Evolutionary conservation across 1,140 invertebrate species (phyloP), one percentile per base, ranked within the genome.

Genomic region (Agraylea sexmaculata): DNA sequence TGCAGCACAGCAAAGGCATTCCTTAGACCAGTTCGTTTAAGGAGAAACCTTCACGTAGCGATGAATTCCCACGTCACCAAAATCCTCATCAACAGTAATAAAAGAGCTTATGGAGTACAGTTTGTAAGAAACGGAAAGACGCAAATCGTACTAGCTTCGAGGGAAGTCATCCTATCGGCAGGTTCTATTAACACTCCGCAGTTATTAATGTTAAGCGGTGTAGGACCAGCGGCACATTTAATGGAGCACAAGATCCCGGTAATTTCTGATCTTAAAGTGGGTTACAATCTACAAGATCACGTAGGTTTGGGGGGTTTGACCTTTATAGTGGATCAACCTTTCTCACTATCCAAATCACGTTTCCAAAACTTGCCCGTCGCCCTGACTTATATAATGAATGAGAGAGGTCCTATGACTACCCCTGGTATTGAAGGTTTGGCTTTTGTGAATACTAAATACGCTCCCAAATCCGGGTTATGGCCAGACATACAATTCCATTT

Each of bases 1-100:
- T 94, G 90, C 60, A 89, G 83, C 33, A 89, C 89, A 1, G 77
- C 87, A 1, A 87, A 87, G 57, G 89, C 85, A 0, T 94, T 92
- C 54, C 63, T 94, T 1, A 64, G 83, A 36, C 87, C 89, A 0
- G 75, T 87, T 0, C 67, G 82, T 10, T 71, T 80, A 22, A 68
- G 89, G 13, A 57, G 62, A 11, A 95, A 95, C 54, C 63, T 95
- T 1, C 83, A 89, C 52, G 74, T 92, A 2, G 73, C 87, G 4
- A 75, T 88, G 47, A 72, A 81, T 21, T 72, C 87, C 1, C 80
- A 89, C 39, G 87, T 72, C 0, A 77, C 76, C 0, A 77, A 77
- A 46, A 60, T 90, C 12, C 51, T 79, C 2, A 78, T 86, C 21
- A 74, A 85, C 45, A 61, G 64, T 1, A 70, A 75, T 2, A 80